Evolutionary conservation across 2,797 vertebrate genomes (phyloP), one percentile per base, ranked within the genome.

Genomic region (Lagodon rhomboides): DNA sequence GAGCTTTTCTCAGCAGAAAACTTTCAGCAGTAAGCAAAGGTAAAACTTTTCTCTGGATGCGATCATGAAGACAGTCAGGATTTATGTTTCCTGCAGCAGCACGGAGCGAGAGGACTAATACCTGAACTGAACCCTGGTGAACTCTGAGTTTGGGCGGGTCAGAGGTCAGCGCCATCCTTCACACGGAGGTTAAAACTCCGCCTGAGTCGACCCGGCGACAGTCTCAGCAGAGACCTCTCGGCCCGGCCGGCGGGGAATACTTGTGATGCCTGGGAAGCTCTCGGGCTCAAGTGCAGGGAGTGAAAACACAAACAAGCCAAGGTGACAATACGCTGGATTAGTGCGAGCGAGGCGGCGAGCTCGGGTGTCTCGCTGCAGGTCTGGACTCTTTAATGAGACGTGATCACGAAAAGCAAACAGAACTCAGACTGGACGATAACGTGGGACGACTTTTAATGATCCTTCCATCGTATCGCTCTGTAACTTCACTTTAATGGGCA

Each of bases 291-390:
- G 66, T 11, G 56, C 18, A 44, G 11, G 44, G 44, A 61, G 65
- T 59, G 41, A 67, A 76, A 79, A 66, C 71, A 71, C 18, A 0
- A 22, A 80, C 49, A 30, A 12, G 34, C 22, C 58, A 68, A 80
- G 1, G 80, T 76, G 79, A 80, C 75, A 79, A 82, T 64, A 18
- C 3, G 0, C 1, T 1, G 68, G 74, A 74, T 85, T 66, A 75
- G 62, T 4, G 20, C 18, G 38, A 13, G 22, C 25, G 5, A 50
- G 15, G 61, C 16, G 15, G 44, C 46, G 16, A 34, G 66, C 56
- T 87, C 75, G 12, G 65, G 44, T 85, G 71, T 74, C 65, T 65
- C 17, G 51, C 25, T 49, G 20, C 4, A 41, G 23, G 25, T 61
- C 56, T n/a, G 9, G 25, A 25, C 25, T 34, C 30, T 23, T 61